phyloP scores from a whole-genome alignment of 2,888 invertebrate genomes.

The Ophioninae sp. region DNA sequence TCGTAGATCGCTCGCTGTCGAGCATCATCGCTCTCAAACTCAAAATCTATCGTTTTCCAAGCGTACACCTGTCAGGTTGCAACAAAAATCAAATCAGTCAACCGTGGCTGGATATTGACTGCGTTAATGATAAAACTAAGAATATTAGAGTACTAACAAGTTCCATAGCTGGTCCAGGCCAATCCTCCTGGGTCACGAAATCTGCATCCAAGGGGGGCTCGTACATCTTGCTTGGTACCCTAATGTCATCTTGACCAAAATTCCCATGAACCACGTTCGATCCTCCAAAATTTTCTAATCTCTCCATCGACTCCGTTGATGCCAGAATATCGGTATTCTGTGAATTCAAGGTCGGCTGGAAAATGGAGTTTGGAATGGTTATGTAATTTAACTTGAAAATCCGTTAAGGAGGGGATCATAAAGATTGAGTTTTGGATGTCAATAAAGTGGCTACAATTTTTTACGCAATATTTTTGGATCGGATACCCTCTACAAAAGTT shows the following conservation, averaged over 20 bases:
- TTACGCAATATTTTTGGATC: too few relatives aligned
- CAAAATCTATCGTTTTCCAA: conserved; percentile 89
- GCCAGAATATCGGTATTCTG: conserved; percentile 29
- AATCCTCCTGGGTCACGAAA: conserved; percentile 71
- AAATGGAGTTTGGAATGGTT: not conserved
- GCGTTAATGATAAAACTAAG: not conserved
- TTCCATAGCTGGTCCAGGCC: conserved; percentile 78
- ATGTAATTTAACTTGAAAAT: too few relatives aligned
- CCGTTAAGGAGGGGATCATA: too few relatives aligned
- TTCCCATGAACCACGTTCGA: conserved; percentile 38
- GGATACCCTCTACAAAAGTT: too few relatives aligned
- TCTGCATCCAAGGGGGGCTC: conserved; percentile 65
- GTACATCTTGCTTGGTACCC: conserved; percentile 66
- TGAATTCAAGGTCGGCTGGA: conserved; percentile 46
- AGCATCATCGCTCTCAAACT: conserved; percentile 84
- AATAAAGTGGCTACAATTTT: too few relatives aligned
- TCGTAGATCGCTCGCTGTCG: conserved; percentile 84
- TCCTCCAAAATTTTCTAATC: conserved; percentile 33
- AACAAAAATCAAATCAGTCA: conserved; percentile 40
- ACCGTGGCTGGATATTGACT: conserved; percentile 23
- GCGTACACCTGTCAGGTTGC: conserved; percentile 82
- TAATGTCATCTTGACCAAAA: conserved; percentile 52
- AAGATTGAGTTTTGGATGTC: too few relatives aligned
- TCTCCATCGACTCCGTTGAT: conserved; percentile 47
- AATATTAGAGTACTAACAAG: conserved; percentile 67